Evolutionary conservation across 2,888 invertebrate genomes (phyloP).

Genomic region (Lymantria monacha): DNA sequence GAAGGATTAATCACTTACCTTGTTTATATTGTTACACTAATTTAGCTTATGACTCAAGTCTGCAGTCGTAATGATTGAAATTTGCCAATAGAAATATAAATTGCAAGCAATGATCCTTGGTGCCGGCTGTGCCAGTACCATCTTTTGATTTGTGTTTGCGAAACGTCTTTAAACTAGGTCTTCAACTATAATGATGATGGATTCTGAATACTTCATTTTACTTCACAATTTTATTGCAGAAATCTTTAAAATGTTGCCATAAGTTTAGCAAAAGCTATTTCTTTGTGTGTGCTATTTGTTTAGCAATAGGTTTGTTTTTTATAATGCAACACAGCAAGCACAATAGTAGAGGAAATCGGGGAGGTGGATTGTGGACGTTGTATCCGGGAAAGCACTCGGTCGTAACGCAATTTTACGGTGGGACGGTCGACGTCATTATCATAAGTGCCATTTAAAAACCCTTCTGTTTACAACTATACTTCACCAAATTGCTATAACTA

Average conservation of each 20-base stretch:
- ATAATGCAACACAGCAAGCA: constrained; percentile 47
- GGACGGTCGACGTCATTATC: constrained; percentile 53
- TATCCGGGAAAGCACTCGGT: constrained; percentile 56
- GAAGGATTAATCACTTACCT: no score
- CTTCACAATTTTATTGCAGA: background rate
- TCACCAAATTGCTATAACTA: constrained; percentile 27
- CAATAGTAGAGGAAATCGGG: constrained; percentile 59
- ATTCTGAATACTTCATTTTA: constrained; percentile 1
- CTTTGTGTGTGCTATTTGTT: constrained; percentile 28
- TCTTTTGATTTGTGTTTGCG: constrained; percentile 8
- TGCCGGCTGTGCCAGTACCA: constrained; percentile 3
- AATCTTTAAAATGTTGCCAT: constrained; percentile 1
- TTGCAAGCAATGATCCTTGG: constrained; percentile 17
- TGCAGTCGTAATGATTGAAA: constrained; percentile 14
- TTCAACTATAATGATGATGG: constrained; percentile 5
- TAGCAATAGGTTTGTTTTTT: constrained; percentile 34
- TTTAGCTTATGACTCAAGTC: no score
- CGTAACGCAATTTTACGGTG: constrained; percentile 65
- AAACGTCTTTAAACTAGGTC: constrained; percentile 13
- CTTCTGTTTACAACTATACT: constrained; percentile 29
- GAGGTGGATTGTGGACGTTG: constrained; percentile 36
- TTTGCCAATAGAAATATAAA: constrained; percentile 18
- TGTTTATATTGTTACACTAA: no score
- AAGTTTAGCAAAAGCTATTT: constrained; percentile 1
- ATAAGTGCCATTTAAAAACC: constrained; percentile 41